Base-by-base conservation (phyloP, 2,113 vertebrate species). In the Chaetodon auriga region DNA sequence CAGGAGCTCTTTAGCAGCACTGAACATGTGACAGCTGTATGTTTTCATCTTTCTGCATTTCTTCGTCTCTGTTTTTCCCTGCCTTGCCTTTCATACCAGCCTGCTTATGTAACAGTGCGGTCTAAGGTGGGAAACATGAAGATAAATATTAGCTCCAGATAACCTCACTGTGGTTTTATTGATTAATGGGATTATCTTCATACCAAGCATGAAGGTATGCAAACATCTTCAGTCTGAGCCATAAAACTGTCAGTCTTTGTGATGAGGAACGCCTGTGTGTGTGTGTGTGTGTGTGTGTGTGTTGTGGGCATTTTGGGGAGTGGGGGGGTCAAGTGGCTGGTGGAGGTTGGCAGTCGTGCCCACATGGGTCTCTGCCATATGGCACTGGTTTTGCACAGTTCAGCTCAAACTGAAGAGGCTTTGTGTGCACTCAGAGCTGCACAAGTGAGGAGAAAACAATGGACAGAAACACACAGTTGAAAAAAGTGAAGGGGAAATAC, bases 311-410 rank as follows among this genome's bases (percentile, higher is more conserved):
- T 8, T 12, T 30, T 71, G 80, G 38, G 38, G 6, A 41, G 38
- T 41, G 38, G 38, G 8, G 38, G 38, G 6, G 30, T 30, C 30
- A 30, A 30, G 30, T 30, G 30, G 69, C 65, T 75, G 77, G 25
- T 64, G 77, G 60, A 25, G 62, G 78, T 55, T 91, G 88, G 79
- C 80, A 83, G 66, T 55, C 36, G 43, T 85, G 89, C 89, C 90
- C 87, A 57, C 84, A 45, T 91, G 81, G 84, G 76, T 58, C 58
- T 4, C 68, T 87, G 90, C 88, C 89, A 91, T 90, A 87, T 90
- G 91, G 89, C 92, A 76, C 68, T 82, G 75, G 64, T 89, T 91
- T 75, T 71, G 54, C 61, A 61, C 19, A 23, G 49, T 87, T 78
- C 65, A 11, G 68, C 63, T 55, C 69, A 80, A 77, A 92, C 89